Base-by-base conservation (phyloP, 2,888 invertebrate genomes). In the Aphodius sticticus region DNA sequence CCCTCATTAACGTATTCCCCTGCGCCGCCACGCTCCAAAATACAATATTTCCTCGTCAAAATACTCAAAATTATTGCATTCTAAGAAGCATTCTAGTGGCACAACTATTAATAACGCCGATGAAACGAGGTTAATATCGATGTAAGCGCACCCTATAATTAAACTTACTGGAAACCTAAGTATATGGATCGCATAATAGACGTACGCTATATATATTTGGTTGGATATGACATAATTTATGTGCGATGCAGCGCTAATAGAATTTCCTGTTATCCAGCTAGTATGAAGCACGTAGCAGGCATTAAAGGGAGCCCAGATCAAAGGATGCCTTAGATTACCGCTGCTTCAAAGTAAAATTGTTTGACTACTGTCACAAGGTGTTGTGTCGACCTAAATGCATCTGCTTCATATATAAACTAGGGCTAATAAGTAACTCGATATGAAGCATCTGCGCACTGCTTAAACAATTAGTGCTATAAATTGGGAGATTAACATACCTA, bases 101-200 rank as follows among this genome's bases (percentile, higher is more conserved):
- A 53, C 53, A 53, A 5, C 9, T 9, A 53, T 12, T 53, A 53
- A 9, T 53, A 53, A 53, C 12, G 12, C 1, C 53, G 53, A 53
- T 53, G 53, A 53, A 53, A 53, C 53, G 53, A 53, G 53, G 53
- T 53, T 53, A 53, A 53, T 53, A 53, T 53, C 53, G 53, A 53
- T 53, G 53, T 53, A 53, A 53, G 53, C 53, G 53, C 53, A 53
- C 53, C 53, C 53, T 53, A 53, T 53, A 53, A 53, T 53, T 53
- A 53, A 53, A 53, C 53, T 53, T 53, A 5, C 53, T 53, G 53
- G 53, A 53, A 53, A 53, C 53, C 53, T 53, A 53, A 53, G 53
- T 53, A 53, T 53, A 53, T 53, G 53, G 53, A 53, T 53, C 53
- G 53, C 53, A 53, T 53, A 53, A 53, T 53, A 53, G 53, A 12